Evolutionary conservation across 2,113 vertebrate genomes (phyloP).

Genomic region (Psettodes erumei): DNA sequence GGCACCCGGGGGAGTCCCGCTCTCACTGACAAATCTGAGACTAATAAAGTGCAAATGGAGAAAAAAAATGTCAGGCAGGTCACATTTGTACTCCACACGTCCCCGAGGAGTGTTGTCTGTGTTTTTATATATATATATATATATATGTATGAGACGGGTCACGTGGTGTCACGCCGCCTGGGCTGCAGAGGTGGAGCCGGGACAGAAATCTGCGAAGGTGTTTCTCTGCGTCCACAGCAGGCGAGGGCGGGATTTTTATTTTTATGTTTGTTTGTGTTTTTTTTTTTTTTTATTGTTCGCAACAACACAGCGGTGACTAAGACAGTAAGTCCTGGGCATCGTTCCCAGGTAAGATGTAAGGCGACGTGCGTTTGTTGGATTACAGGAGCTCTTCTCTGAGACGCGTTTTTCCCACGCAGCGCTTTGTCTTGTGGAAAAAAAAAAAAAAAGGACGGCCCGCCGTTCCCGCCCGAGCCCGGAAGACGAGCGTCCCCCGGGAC

Average conservation of each 20-base stretch:
- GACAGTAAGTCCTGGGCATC: constrained; percentile 16
- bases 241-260: constrained; percentile 32
- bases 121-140: too few relatives aligned
- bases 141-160: too few relatives aligned
- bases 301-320: constrained; percentile 49
- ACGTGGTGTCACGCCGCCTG: constrained; percentile 9
- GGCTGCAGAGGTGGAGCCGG: constrained; percentile 4
- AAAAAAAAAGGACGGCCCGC: constrained; percentile 40
- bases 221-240: constrained; percentile 25
- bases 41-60: constrained; percentile 66
- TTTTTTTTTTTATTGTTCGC: too few relatives aligned
- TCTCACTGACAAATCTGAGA: constrained; percentile 58
- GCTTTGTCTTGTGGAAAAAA: constrained; percentile 55
- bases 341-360: constrained; percentile 37
- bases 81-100: constrained; percentile 25
- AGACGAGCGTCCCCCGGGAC: constrained; percentile 72
- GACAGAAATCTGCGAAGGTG: constrained; percentile 37
- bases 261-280: too few relatives aligned
- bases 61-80: constrained; percentile 54
- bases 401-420: constrained; percentile 33
- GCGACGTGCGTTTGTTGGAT: constrained; percentile 63
- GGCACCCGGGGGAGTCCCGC: constrained; percentile 63
- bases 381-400: constrained; percentile 57
- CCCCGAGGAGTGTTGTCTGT: constrained; percentile 25
- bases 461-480: constrained; percentile 60